Conservation (phyloP, 1,140 invertebrate genomes). For the Eulimnadia texana region DNA sequence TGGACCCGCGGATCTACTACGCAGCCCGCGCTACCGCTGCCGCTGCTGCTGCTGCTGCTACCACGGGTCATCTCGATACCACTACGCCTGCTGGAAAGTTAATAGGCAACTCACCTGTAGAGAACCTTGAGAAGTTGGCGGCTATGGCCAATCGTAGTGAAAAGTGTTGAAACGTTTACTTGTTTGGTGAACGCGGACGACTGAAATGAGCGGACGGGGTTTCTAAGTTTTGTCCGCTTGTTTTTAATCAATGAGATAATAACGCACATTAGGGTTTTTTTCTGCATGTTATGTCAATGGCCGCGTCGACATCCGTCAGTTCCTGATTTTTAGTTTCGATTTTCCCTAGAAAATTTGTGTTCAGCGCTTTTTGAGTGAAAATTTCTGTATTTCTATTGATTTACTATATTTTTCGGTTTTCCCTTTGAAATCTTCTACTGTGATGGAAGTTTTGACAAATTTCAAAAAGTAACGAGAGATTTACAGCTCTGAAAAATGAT, state of each 20-base stretch:
- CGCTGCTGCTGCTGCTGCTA: background rate
- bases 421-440: too few species aligned
- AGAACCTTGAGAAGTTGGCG: slow-evolving; percentile 5
- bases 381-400: too few species aligned
- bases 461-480: too few species aligned
- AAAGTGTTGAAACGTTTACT: background rate
- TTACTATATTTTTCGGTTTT: too few species aligned
- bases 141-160: background rate
- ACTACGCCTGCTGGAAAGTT: background rate
- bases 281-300: too few species aligned
- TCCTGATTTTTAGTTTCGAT: too few species aligned
- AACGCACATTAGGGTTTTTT: too few species aligned
- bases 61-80: background rate
- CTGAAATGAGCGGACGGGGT: background rate
- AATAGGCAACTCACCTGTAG: background rate
- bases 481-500: too few species aligned
- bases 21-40: background rate
- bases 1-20: background rate
- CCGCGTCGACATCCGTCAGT: too few species aligned
- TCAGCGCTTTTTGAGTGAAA: too few species aligned
- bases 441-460: too few species aligned
- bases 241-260: background rate
- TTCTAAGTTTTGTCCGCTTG: background rate
- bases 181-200: background rate
- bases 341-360: too few species aligned